These are phyloP conservation scores for Atrina japonica DNA, from an alignment of 2,888 invertebrate species.

Conservation along the genomic window DNA sequence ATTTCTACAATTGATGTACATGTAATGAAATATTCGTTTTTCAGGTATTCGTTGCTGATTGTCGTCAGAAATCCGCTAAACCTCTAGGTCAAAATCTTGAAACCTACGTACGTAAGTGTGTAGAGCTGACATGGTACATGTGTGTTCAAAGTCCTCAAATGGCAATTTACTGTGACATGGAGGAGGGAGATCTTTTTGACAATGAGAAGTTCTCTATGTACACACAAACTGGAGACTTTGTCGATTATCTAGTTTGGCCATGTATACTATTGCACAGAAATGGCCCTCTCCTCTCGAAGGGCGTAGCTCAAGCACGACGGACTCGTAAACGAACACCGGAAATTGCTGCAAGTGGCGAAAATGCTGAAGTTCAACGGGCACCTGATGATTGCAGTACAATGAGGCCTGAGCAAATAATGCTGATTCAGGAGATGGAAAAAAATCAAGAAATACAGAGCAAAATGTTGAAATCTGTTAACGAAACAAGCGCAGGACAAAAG, in stretches of 20 bases:
- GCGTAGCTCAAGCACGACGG: slow-evolving; percentile 7
- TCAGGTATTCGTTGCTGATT: too few species aligned
- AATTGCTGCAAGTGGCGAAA: neutral
- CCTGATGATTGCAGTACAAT: too few species aligned
- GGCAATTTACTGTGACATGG: slow-evolving; percentile 8
- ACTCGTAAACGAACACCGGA: neutral
- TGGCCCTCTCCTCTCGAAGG: slow-evolving; percentile 21
- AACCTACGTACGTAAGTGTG: neutral
- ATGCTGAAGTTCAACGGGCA: too few species aligned
- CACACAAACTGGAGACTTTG: slow-evolving; percentile 19
- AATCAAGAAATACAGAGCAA: too few species aligned
- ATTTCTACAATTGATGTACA: too few species aligned
- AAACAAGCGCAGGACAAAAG: too few species aligned
- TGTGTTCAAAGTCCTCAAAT: slow-evolving; percentile 25
- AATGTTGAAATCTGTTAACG: too few species aligned
- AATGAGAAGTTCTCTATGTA: slow-evolving; percentile 18
- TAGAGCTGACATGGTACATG: slow-evolving; percentile 34
- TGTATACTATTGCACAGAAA: slow-evolving; percentile 31
- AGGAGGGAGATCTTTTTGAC: slow-evolving; percentile 2
- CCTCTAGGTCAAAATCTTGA: neutral
- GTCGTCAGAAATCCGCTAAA: too few species aligned
- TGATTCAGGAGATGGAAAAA: too few species aligned
- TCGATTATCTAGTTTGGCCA: slow-evolving; percentile 31
- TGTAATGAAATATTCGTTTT: too few species aligned
- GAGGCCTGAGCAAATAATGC: too few species aligned